Conservation (phyloP, 1,140 invertebrate genomes). For the Drosophila nikananu region DNA sequence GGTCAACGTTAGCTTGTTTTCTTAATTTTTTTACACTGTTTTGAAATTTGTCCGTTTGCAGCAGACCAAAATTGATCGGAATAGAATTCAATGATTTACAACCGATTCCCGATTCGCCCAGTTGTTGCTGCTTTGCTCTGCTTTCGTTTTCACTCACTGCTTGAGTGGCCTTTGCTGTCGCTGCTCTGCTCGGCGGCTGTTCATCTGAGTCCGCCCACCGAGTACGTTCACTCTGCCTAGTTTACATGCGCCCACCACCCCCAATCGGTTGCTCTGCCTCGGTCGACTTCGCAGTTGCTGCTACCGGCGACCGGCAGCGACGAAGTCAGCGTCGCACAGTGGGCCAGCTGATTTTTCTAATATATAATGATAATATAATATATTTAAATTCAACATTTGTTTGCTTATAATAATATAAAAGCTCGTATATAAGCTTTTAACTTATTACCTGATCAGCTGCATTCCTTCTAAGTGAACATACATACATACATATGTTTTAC, state of each 20-base stretch:
- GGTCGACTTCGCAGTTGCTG: conserved; percentile 25
- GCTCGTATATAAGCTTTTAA: no score
- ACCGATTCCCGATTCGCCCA: conserved; percentile 7
- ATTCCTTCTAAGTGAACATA: no score
- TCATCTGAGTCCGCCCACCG: conserved; percentile 10
- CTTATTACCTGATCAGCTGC: no score
- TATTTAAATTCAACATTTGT: no score
- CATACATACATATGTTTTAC: no score
- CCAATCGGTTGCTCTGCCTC: conserved; percentile 2
- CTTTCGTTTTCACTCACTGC: conserved; percentile 53
- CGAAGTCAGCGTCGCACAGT: conserved; percentile 4
- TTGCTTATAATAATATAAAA: no score
- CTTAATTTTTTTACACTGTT: neutral
- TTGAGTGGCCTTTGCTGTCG: conserved; percentile 18
- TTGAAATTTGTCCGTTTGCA: neutral
- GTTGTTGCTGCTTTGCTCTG: conserved; percentile 1
- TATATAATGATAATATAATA: no score
- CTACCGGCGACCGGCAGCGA: conserved; percentile 52
- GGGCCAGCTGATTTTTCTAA: no score
- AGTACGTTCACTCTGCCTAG: conserved; percentile 1
- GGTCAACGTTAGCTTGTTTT: neutral
- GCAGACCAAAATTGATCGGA: neutral
- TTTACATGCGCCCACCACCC: conserved; percentile 33
- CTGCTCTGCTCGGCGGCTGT: conserved; percentile 2
- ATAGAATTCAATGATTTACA: conserved; percentile 12